Evolutionary conservation across 2,113 vertebrate species (phyloP), one percentile per base, ranked within the genome.

Genomic region (Tachycineta bicolor): DNA sequence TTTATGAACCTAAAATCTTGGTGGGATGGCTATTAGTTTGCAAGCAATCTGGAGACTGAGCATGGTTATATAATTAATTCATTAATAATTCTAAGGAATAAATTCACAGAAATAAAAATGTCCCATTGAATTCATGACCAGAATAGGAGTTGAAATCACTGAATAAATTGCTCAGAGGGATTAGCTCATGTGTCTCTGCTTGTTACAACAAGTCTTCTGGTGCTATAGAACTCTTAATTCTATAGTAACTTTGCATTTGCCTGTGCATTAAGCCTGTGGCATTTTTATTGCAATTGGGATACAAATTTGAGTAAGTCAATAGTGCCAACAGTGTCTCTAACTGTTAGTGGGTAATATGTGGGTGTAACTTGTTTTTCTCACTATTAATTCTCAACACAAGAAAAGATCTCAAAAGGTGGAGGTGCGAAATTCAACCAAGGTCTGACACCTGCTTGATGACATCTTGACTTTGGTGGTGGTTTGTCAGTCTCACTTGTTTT

Each of bases 51-150:
- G 85, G 63, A 93, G 59, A 75, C 50, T 63, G 24, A 91, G 41
- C 34, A 23, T 86, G 34, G 69, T 56, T 63, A 56, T 67, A 55
- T 34, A 67, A 90, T 87, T 47, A 59, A 91, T 83, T 78, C 89
- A 93, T 91, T 96, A 91, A 87, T 76, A 83, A 76, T 70, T 86
- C 59, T 83, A 77, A 94, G 58, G 37, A 65, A 91, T 93, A 93
- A 90, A 96, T 93, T 90, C 24, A 77, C 22, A 52, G 68, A 79
- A 87, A 80, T 94, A 87, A 95, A 95, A 63, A 41, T 37, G 46
- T 91, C 56, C 78, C 14, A 28, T 64, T 90, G 34, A 95, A 89
- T 95, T 93, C 8, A 43, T 88, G 77, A 90, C 46, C 34, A 88
- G 78, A 91, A 50, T 14, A 87, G 39, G 25, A 11, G 16, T 63